Evolutionary conservation across 2,888 invertebrate species (phyloP), one percentile per base, ranked within the genome.

Genomic region (Pogonocherus hispidulus): DNA sequence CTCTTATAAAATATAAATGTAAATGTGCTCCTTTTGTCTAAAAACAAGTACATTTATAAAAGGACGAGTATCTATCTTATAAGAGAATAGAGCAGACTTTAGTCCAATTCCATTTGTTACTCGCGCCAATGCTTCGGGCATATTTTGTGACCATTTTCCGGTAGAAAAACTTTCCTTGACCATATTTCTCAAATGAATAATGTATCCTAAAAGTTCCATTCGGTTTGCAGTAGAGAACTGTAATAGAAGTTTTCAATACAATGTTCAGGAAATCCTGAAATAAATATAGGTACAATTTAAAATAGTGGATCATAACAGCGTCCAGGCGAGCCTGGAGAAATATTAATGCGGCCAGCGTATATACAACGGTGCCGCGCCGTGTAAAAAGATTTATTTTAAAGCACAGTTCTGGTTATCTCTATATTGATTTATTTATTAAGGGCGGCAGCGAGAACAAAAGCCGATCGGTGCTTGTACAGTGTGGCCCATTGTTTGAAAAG

Each of bases 241-340:
- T 52, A 52, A 18, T 35, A 9, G 27, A 4, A 27, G 32, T 19
- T 32, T 52, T 52, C 32, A 52, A 52, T 52, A 52, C 52, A 32
- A 9, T 32, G 32, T 18, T 8, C 52, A 52, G 52, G 32, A 52
- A 52, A 52, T 22, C 32, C 9, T 8, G 32, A 19, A 32, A 52
- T 52, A 52, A 52, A 52, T 52, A 52, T 22, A 23, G 8, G 32
- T 19, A 22, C 18, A 32, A 32, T 32, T 52, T 52, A 32, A 52
- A 52, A 52, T 32, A 32, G 32, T 52, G 52, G 52, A 52, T 52
- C 52, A 52, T 52, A 52, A 52, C 52, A 32, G 52, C 32, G 52
- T 52, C 32, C 27, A 52, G 32, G 52, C 49, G 52, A 2, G 52
- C 49, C 11, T 3, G 4, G 19, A 19, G 52, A 52, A 52, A 52